Evolutionary conservation across 2,113 vertebrate species (phyloP), one percentile per base, ranked within the genome.

Genomic region (Takifugu flavidus): DNA sequence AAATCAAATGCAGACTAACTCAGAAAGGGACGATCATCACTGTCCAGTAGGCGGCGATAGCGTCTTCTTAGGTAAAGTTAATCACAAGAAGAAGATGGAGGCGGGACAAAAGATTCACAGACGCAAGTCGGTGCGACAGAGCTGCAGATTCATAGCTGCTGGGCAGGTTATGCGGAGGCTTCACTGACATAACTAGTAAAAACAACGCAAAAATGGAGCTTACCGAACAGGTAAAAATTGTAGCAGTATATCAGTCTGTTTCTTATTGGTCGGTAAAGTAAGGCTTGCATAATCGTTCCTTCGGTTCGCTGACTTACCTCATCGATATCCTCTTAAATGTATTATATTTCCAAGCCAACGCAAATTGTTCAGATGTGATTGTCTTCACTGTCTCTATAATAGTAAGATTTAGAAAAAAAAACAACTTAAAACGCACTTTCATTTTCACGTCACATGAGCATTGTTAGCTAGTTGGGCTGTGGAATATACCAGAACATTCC

Each of bases 161-260:
- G 13, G 4, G 4, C 13, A 45, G 3, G 14, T 15, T 13, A 15
- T 45, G 2, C 14, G 14, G 3, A 15, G 14, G 5, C 44, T 45
- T 45, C 39, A 14, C 25, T 5, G 5, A 47, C 3, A 13, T 1
- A 58, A 49, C 45, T 46, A 3, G 27, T 13, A 34, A 1, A 29
- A 57, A 20, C 44, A 8, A 51, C 20, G 52, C 39, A 2, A 39
- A 20, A 47, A 92, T 92, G 91, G 90, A 89, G 66, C 43, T 87
- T 45, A 75, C 52, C 1, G 87, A 88, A n/a, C 86, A 90, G 90
- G 91, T 89, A 79, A 59, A 61, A 15, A 39, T 11, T 39, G 34
- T 10, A 10, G 34, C 34, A 39, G 8, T 39, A 39, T 39, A 39
- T 39, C 34, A 39, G 3, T 6, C 0, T 0, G 3, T 45, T 12